phyloP scores from a whole-genome alignment of 2,797 vertebrate species.

The Percopsis omiscomaycus region DNA sequence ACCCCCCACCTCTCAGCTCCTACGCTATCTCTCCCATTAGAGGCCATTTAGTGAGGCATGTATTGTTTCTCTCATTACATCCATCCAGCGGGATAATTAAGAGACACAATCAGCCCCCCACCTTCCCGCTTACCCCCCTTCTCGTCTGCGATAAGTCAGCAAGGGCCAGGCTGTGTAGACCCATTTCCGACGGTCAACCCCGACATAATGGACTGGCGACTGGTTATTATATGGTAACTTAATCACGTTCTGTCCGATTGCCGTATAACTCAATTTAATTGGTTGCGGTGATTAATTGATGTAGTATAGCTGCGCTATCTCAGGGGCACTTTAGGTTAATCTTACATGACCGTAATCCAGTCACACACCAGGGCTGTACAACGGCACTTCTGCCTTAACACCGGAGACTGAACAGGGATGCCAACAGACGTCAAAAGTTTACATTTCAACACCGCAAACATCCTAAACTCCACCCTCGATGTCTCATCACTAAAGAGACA shows the following conservation, averaged over 20 bases:
- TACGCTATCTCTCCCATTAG: constrained; percentile 59
- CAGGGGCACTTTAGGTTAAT: constrained; percentile 47
- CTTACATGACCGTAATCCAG: constrained; percentile 52
- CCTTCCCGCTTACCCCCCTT: constrained; percentile 24
- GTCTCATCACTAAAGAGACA: too few species aligned
- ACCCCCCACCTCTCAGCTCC: constrained; percentile 21
- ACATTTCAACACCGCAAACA: too few species aligned
- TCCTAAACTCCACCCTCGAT: too few species aligned
- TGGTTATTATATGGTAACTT: constrained; percentile 39
- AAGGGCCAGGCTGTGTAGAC: constrained; percentile 59
- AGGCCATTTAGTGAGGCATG: constrained; percentile 62
- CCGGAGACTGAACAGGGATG: too few species aligned
- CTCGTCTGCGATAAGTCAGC: constrained; percentile 53
- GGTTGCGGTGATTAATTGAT: constrained; percentile 60
- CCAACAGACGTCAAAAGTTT: too few species aligned
- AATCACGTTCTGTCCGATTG: constrained; percentile 50
- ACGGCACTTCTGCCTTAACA: constrained; percentile 25
- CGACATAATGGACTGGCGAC: constrained; percentile 44
- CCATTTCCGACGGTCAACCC: constrained; percentile 34
- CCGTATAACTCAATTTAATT: constrained; percentile 51
- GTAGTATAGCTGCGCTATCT: constrained; percentile 39
- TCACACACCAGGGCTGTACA: constrained; percentile 42
- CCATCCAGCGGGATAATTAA: constrained; percentile 70
- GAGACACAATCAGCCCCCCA: constrained; percentile 59
- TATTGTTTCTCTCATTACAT: constrained; percentile 66